These are phyloP conservation scores for Lasiurus borealis DNA, from an alignment of 2,113 vertebrate genomes.

Conservation along the genomic window DNA sequence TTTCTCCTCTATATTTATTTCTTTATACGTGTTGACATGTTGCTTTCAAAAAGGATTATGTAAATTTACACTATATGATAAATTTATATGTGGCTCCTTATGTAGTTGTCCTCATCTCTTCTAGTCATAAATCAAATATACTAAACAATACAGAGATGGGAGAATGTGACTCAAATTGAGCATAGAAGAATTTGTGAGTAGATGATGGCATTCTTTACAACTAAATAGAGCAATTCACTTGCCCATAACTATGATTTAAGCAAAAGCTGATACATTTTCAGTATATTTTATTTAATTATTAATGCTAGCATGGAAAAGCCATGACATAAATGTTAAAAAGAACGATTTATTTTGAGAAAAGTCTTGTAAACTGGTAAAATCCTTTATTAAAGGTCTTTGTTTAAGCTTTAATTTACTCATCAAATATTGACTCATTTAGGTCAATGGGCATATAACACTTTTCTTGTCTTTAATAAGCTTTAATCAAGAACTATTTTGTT, in stretches of 20 bases:
- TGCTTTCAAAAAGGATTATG: not conserved
- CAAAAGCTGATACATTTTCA: not conserved
- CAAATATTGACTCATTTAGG: not conserved
- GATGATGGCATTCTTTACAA: not conserved
- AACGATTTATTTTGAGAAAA: not conserved
- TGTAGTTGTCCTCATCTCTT: not conserved
- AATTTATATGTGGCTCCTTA: not conserved
- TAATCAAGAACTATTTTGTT: not conserved
- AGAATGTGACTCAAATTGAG: not conserved
- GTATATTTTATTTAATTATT: not conserved
- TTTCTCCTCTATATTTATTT: too few species aligned
- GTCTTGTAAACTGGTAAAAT: not conserved
- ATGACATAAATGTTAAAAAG: not conserved
- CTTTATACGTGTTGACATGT: not conserved
- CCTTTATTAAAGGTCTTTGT: not conserved
- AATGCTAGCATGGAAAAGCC: not conserved
- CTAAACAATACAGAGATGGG: not conserved
- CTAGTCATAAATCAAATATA: not conserved
- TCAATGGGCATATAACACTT: not conserved
- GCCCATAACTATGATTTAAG: not conserved
- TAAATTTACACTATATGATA: not conserved
- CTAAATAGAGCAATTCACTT: not conserved
- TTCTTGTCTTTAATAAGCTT: not conserved
- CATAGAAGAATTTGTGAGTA: not conserved
- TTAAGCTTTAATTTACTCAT: not conserved